phyloP scores from a whole-genome alignment of 1,140 invertebrate species.

The Galleria mellonella region DNA sequence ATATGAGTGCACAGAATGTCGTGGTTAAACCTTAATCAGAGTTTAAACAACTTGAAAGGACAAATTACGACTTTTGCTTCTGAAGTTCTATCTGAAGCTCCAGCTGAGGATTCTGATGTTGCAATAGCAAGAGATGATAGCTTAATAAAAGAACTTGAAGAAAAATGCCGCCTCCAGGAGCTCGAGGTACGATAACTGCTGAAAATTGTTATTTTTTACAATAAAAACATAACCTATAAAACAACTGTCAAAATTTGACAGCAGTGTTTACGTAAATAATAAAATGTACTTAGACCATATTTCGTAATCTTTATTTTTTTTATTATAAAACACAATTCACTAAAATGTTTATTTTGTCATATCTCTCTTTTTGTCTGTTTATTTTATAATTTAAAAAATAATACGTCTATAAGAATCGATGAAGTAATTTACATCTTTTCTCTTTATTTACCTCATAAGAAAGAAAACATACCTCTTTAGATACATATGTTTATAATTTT shows the following conservation, averaged over 20 bases:
- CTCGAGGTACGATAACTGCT: slow-evolving; percentile 74
- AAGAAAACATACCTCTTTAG: too few species aligned
- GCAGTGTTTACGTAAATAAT: too few species aligned
- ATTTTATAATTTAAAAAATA: too few species aligned
- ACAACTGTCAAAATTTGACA: background rate
- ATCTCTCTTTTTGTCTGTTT: too few species aligned
- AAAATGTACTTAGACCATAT: too few species aligned
- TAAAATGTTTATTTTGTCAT: too few species aligned
- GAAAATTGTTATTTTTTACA: background rate
- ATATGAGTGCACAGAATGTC: slow-evolving; percentile 76
- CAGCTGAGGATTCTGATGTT: slow-evolving; percentile 74
- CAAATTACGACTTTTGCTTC: slow-evolving; percentile 85
- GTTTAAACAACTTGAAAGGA: slow-evolving; percentile 82
- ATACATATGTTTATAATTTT: too few species aligned
- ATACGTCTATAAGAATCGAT: too few species aligned
- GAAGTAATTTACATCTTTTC: too few species aligned
- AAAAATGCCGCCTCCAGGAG: slow-evolving; percentile 77
- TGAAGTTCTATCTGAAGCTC: slow-evolving; percentile 79
- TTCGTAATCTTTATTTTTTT: too few species aligned
- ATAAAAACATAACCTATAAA: slow-evolving; percentile 3
- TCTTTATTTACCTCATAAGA: too few species aligned
- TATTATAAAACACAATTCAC: too few species aligned
- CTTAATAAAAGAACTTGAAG: slow-evolving; percentile 75
- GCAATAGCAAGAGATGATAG: slow-evolving; percentile 50
- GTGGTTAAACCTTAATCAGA: slow-evolving; percentile 85